These are phyloP conservation scores for Lordiphosa stackelbergi DNA, from an alignment of 1,140 invertebrate species.

Conservation along the genomic window DNA sequence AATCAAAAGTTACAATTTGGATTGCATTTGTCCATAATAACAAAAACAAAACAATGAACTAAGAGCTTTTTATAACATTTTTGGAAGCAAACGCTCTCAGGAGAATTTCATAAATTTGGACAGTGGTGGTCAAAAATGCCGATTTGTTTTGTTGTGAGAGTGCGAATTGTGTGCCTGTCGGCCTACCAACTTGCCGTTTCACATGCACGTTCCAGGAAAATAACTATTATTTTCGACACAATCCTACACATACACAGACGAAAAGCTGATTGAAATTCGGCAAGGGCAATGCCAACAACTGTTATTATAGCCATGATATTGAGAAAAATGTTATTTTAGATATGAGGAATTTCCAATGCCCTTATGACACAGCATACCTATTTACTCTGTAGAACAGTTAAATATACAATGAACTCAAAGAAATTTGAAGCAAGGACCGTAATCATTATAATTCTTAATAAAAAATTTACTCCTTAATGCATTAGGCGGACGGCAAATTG, in stretches of 20 bases:
- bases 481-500: too few species aligned
- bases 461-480: too few species aligned
- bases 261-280: conserved; percentile 61
- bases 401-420: too few species aligned
- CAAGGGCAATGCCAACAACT: conserved; percentile 26
- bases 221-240: conserved; percentile 59
- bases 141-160: conserved; percentile 5
- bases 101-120: conserved; percentile 50
- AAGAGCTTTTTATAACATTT: conserved; percentile 38
- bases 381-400: too few species aligned
- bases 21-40: conserved; percentile 26
- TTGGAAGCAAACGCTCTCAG: conserved; percentile 28
- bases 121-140: conserved; percentile 11
- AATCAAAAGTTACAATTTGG: conserved; percentile 64
- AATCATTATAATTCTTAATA: too few species aligned
- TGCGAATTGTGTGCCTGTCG: conserved; percentile 1
- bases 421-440: too few species aligned
- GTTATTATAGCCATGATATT: conserved; percentile 21
- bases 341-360: conserved; percentile 14
- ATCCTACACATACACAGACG: conserved; percentile 11
- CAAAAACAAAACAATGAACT: conserved; percentile 20
- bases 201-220: conserved; percentile 49
- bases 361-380: conserved; percentile 10
- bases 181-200: too few species aligned
- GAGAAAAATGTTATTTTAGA: conserved; percentile 4